These are phyloP conservation scores for Bufo gargarizans DNA, from an alignment of 2,113 vertebrate genomes.

Conservation along the genomic window DNA sequence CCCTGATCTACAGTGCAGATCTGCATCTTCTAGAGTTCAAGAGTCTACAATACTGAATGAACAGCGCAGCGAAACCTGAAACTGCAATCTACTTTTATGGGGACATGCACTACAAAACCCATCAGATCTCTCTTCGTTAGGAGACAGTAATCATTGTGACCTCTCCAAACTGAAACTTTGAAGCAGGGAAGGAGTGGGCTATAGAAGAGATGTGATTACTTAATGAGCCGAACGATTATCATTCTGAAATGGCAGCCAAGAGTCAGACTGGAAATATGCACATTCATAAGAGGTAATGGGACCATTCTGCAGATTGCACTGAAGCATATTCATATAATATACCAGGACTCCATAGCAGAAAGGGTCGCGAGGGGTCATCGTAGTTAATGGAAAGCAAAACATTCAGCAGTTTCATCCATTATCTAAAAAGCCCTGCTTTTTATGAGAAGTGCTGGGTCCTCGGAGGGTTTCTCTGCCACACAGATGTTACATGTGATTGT, in stretches of 20 bases:
- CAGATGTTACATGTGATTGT: too few species aligned
- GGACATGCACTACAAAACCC: background rate
- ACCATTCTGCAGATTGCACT: background rate
- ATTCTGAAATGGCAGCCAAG: conserved; percentile 12
- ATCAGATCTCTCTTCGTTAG: conserved; percentile 2
- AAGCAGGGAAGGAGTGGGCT: background rate
- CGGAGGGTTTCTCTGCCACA: too few species aligned
- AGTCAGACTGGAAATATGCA: background rate
- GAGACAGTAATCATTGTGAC: background rate
- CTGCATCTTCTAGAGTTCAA: too few species aligned
- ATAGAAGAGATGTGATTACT: conserved; percentile 9
- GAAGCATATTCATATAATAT: background rate
- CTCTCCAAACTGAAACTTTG: background rate
- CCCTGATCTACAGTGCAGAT: too few species aligned
- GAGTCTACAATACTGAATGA: background rate
- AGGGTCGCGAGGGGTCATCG: background rate
- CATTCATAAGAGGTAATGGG: background rate
- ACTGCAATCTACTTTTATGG: background rate
- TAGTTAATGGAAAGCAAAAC: background rate
- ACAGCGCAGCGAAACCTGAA: background rate
- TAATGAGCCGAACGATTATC: conserved; percentile 4
- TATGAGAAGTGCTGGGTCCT: too few species aligned
- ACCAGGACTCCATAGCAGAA: background rate
- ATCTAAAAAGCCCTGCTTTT: background rate
- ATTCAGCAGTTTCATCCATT: background rate